phyloP scores from a whole-genome alignment of 2,797 vertebrate genomes.

The Vireo griseus region DNA sequence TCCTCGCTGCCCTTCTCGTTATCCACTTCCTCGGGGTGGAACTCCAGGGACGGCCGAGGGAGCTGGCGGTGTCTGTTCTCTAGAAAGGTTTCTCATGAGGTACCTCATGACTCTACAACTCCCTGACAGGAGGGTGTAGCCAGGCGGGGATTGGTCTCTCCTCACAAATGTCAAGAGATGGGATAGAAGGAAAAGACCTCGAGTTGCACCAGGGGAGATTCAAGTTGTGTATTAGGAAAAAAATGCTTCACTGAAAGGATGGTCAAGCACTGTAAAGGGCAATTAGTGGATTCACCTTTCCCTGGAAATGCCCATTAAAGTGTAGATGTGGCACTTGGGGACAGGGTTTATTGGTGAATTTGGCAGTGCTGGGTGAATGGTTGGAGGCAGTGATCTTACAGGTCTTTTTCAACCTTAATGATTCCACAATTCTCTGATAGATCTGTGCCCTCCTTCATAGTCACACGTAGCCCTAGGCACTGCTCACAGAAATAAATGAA shows the following conservation, averaged over 20 bases:
- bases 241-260: not conserved
- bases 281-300: not conserved
- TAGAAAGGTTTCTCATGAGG: no score
- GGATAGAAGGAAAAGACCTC: fast-evolving
- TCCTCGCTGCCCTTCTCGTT: fast-evolving
- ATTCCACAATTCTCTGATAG: not conserved
- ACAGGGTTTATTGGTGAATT: not conserved
- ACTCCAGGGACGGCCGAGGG: not conserved
- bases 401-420: not conserved
- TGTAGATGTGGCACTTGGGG: not conserved
- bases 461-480: not conserved
- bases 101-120: fast-evolving
- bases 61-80: fast-evolving
- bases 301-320: not conserved
- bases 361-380: not conserved
- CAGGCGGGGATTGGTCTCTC: fast-evolving
- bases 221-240: not conserved
- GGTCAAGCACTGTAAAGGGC: not conserved
- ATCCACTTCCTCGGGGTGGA: fast-evolving
- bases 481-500: not conserved
- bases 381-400: not conserved
- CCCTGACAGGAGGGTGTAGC: not conserved
- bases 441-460: not conserved
- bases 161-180: fast-evolving
- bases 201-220: not conserved